Base-by-base conservation (phyloP, 2,113 vertebrate species). In the Engystomops pustulosus region DNA sequence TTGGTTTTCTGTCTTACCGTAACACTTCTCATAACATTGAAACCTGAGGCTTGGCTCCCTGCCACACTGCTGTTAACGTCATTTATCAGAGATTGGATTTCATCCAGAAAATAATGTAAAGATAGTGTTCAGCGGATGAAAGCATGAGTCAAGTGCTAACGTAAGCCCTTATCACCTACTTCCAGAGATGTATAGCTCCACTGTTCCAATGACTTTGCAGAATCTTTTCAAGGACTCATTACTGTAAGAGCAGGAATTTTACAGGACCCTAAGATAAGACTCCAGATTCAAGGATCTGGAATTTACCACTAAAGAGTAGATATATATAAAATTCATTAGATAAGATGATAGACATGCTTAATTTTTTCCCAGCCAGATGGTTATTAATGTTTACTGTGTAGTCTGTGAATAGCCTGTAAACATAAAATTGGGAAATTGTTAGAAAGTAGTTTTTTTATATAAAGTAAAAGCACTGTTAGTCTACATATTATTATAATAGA, bases 81-180 rank as follows among this genome's bases (percentile, higher is more conserved):
- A 84, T 69, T 83, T 75, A 83, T 74, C 27, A 30, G 55, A 65
- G 14, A 36, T 60, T 84, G 81, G 60, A 68, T 84, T 68, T 30
- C 44, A n/a, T 41, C 60, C 82, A 84, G 23, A 53, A 78, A 53
- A n/a, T 67, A 84, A 78, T 84, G 82, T 78, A 84, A 55, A 84
- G 81, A 83, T 83, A 83, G 70, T 9, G 30, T 20, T 36, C 55
- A 36, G 41, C 68, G 41, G 71, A 69, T 84, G 30, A 84, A 78
- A 77, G 62, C 30, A 62, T 76, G 69, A 76, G 30, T 76, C 70
- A 68, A 53, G 60, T 41, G 55, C 32, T 84, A 77, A 84, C 82
- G 74, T 84, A 77, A 84, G 60, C 25, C 72, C 82, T 84, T 84
- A 84, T 84, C 82, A 55, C 45, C 55, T n/a, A 23, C 23, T 23